Evolutionary conservation across 2,797 vertebrate genomes (phyloP).

Genomic region (Decapterus maruadsi): DNA sequence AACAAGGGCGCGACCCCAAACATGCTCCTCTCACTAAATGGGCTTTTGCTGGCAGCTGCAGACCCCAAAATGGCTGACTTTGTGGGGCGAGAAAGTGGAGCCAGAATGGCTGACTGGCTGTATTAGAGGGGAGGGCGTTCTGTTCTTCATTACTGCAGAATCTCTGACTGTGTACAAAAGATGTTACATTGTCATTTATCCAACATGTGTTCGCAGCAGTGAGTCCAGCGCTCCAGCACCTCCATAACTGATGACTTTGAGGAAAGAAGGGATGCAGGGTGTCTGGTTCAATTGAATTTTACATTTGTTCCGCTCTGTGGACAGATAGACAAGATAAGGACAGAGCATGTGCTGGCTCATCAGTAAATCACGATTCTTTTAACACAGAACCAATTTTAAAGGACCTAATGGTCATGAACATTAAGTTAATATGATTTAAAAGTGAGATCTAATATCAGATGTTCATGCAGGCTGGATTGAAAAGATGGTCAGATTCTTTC

Average conservation of each 20-base stretch:
- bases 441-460: not conserved
- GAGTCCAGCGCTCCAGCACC: not conserved
- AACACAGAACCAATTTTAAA: not conserved
- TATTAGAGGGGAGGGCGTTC: conserved; percentile 34
- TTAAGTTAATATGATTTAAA: not conserved
- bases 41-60: conserved; percentile 77
- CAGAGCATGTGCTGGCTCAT: conserved; percentile 15
- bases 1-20: conserved; percentile 83
- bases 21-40: conserved; percentile 80
- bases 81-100: conserved; percentile 53
- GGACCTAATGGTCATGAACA: conserved; percentile 12
- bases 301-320: not conserved
- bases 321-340: not conserved
- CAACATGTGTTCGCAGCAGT: conserved; percentile 17
- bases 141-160: conserved; percentile 50
- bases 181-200: conserved; percentile 38
- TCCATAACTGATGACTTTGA: conserved; percentile 16
- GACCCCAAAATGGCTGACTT: conserved; percentile 80
- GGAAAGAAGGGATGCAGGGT: not conserved
- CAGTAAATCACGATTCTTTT: not conserved
- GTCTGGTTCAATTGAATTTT: not conserved
- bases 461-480: not conserved
- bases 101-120: conserved; percentile 66
- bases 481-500: not conserved
- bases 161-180: conserved; percentile 48